phyloP scores from a whole-genome alignment of 2,888 invertebrate species.

The Agrotis ipsilon region DNA sequence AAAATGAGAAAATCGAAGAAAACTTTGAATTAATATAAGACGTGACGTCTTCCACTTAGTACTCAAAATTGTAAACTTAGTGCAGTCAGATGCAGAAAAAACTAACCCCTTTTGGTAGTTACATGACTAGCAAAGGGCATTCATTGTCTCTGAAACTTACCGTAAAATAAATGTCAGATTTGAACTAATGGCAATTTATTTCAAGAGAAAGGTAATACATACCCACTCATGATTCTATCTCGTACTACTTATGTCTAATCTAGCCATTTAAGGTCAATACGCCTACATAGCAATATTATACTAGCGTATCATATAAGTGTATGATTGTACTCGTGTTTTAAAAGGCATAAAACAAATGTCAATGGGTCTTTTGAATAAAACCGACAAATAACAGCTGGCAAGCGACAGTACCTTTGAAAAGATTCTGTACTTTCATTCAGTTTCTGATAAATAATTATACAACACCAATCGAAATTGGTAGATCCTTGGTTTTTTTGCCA shows the following conservation, averaged over 20 bases:
- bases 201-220: conserved; percentile 10
- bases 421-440: background rate
- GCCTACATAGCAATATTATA: background rate
- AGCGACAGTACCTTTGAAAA: background rate
- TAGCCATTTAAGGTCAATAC: background rate
- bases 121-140: no score
- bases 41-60: background rate
- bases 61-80: background rate
- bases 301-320: background rate
- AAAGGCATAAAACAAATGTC: background rate
- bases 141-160: no score
- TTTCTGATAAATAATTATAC: background rate
- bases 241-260: conserved; percentile 1
- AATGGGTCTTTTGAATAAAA: background rate
- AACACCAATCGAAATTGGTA: background rate
- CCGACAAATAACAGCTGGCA: background rate
- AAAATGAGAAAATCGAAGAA: conserved; percentile 31
- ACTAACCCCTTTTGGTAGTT: no score
- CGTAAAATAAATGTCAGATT: conserved; percentile 1
- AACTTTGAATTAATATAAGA: background rate
- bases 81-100: no score
- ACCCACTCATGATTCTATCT: background rate
- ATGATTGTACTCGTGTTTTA: background rate
- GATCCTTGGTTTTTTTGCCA: background rate
- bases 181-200: conserved; percentile 18